Evolutionary conservation across 2,888 invertebrate genomes (phyloP), one percentile per base, ranked within the genome.

Genomic region (Drosophila mimetica): DNA sequence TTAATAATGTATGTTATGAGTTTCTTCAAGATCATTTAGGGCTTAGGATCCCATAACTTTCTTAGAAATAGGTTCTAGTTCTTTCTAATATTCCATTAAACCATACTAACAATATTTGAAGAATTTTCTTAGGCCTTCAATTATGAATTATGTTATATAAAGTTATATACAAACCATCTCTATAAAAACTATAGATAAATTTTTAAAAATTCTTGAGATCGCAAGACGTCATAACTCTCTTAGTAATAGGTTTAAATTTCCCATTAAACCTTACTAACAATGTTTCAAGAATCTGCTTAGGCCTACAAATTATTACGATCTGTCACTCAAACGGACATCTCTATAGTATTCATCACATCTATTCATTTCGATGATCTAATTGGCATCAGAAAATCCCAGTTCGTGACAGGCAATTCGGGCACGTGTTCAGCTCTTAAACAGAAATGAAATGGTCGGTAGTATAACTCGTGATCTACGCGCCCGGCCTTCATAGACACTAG

Each of bases 301-400:
- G 46, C 61, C 61, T 61, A 60, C 30, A 16, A 25, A 13, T 28
- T 42, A 30, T 41, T 32, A 28, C 28, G 2, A 41, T 41, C 30
- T 46, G 28, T 13, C 22, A 39, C 30, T 22, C 32, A 14, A 18
- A 14, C n/a, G 18, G 34, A 34, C 14, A 25, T 36, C n/a, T 14
- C 22, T 18, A 48, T 34, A 14, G 25, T 51, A 52, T 28, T 28
- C 16, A 28, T 41, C 13, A 8, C 25, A 39, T 32, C 37, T 51
- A 51, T 39, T 46, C 9, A 14, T 36, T 70, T 52, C 25, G 59
- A 70, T 58, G 59, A 69, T 69, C 70, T 69, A 69, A 69, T 58
- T 37, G 28, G 16, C 18, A 34, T 63, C n/a, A 50, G 63, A 50
- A 64, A 36, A 13, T 52, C 51, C 14, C 41, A 47, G 46, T 25